A percentile compares a stretch with the other conserved stretches of the same genome.
These are phyloP conservation scores for Xiphophorus birchmanni DNA, from an alignment of 2,797 vertebrate genomes.

Conservation along the genomic window DNA sequence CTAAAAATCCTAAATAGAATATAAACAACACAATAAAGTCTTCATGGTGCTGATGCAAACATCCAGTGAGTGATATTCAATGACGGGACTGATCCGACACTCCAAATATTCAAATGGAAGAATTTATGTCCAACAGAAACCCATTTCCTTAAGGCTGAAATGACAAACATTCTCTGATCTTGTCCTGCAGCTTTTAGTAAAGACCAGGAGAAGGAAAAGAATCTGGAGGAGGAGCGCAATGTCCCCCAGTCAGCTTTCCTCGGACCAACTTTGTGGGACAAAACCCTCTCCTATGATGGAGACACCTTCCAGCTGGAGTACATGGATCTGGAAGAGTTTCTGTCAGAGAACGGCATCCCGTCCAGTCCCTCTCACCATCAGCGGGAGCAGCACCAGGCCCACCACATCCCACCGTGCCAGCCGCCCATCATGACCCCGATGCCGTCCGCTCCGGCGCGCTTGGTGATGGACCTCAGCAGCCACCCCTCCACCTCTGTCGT, in stretches of 20 bases:
- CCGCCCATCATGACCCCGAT: constrained; percentile 43
- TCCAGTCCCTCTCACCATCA: constrained; percentile 84
- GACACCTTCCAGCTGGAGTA: constrained; percentile 99
- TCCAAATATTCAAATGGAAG: background rate
- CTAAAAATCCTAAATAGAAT: background rate
- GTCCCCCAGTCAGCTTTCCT: constrained; percentile 92
- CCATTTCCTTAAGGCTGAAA: background rate
- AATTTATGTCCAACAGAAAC: background rate
- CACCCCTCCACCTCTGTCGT: constrained; percentile 85
- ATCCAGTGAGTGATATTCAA: background rate
- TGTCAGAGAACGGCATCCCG: constrained; percentile 96
- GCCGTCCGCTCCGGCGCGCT: constrained; percentile 67
- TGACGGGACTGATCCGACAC: background rate
- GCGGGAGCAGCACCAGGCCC: constrained; percentile 78
- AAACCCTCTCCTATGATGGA: constrained; percentile 94
- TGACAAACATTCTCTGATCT: background rate
- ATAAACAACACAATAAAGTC: background rate
- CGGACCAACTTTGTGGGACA: constrained; percentile 97
- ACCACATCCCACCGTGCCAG: constrained; percentile 68
- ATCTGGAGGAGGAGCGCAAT: constrained; percentile 87
- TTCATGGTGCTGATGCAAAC: background rate
- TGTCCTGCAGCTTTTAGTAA: constrained; percentile 78
- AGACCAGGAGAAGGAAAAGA: constrained; percentile 90
- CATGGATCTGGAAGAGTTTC: constrained; percentile 99
- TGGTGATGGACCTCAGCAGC: constrained; percentile 90